phyloP scores from a whole-genome alignment of 1,140 invertebrate species.

The Magallana ariakensis region DNA sequence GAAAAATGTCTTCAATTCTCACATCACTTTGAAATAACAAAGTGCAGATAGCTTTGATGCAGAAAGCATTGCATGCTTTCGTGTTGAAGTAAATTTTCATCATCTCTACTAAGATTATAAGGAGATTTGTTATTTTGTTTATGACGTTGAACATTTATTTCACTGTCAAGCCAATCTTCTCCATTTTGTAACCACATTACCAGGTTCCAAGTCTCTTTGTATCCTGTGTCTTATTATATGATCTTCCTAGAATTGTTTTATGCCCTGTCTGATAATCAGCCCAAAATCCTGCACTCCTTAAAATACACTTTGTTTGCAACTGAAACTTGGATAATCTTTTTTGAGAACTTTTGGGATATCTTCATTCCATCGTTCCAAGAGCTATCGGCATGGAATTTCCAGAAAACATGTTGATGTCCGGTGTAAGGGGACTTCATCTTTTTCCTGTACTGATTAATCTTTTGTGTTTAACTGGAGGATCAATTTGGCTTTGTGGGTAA shows the following conservation, averaged over 20 bases:
- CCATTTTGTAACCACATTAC: constrained; percentile 3
- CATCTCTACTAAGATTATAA: constrained; percentile 24
- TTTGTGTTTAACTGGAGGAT: constrained; percentile 25
- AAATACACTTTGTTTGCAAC: constrained; percentile 11
- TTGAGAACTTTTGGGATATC: neutral
- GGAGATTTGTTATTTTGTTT: constrained; percentile 27
- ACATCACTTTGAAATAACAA: constrained; percentile 14
- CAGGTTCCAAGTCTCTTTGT: neutral
- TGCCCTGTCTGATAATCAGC: neutral
- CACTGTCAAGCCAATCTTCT: neutral
- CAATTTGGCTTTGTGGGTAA: constrained; percentile 13
- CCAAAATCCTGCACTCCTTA: neutral
- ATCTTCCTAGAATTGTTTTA: neutral
- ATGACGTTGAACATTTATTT: constrained; percentile 35
- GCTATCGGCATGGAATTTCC: neutral
- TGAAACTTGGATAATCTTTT: neutral
- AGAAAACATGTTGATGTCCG: neutral
- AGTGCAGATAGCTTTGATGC: constrained; percentile 23
- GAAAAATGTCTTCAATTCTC: constrained; percentile 27
- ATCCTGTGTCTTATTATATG: neutral
- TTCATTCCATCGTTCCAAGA: neutral
- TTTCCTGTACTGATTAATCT: constrained; percentile 18
- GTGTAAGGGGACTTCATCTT: neutral
- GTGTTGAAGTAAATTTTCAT: constrained; percentile 14
- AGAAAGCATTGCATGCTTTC: constrained; percentile 25